Percentiles rank a stretch among this genome's conserved stretches.
phyloP scores from a whole-genome alignment of 1,140 invertebrate species.

The Hycleus cichorii region DNA sequence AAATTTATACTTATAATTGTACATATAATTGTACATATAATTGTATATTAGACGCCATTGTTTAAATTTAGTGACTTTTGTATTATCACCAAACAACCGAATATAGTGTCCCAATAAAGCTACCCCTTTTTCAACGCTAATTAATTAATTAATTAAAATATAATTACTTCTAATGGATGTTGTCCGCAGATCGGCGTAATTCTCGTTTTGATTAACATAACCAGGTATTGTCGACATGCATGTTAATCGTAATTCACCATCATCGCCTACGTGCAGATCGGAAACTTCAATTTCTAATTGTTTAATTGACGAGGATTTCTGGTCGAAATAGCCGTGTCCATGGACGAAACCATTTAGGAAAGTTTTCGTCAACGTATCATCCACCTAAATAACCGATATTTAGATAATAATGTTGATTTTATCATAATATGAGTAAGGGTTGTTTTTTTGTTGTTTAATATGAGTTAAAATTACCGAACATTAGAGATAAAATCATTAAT shows the following conservation, averaged over 20 bases:
- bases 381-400: constrained; percentile 28
- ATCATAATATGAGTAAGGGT: background rate
- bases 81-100: too few species aligned
- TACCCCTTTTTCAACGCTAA: too few species aligned
- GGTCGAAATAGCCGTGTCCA: constrained; percentile 36
- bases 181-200: constrained; percentile 61
- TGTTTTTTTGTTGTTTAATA: background rate
- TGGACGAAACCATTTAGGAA: constrained; percentile 37
- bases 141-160: too few species aligned
- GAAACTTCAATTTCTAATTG: constrained; percentile 56
- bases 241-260: constrained; percentile 58
- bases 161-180: constrained; percentile 57
- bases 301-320: constrained; percentile 36
- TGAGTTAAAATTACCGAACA: background rate
- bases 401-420: background rate
- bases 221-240: constrained; percentile 66
- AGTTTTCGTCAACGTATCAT: constrained; percentile 33
- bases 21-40: too few species aligned
- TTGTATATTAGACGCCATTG: too few species aligned
- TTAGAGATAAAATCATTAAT: background rate
- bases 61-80: too few species aligned
- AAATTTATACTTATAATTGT: too few species aligned
- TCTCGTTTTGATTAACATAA: constrained; percentile 51
- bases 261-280: constrained; percentile 53
- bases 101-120: too few species aligned